A percentile compares a stretch with the other conserved stretches of the same genome.
These are phyloP conservation scores for Drosophila meridionalis DNA, from an alignment of 2,888 invertebrate species.

Conservation along the genomic window DNA sequence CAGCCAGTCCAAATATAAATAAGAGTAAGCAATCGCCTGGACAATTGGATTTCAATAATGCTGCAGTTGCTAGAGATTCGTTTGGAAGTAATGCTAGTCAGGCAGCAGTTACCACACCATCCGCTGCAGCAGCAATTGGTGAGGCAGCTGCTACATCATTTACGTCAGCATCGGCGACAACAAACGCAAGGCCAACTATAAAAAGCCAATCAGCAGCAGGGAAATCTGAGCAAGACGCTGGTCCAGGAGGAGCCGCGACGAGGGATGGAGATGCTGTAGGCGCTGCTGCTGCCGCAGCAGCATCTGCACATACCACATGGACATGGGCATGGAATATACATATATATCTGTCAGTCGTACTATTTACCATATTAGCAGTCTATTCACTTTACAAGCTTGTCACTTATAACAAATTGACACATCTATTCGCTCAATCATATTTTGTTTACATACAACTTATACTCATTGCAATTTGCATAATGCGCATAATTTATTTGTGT, in stretches of 20 bases:
- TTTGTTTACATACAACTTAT: constrained; percentile 94
- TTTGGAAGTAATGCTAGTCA: constrained; percentile 19
- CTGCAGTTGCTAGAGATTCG: constrained; percentile 1
- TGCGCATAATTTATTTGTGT: constrained; percentile 94
- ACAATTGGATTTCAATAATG: constrained; percentile 63
- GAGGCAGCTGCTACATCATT: constrained; percentile 67
- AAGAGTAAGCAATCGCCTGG: constrained; percentile 66
- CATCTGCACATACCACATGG: constrained; percentile 87
- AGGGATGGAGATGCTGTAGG: background rate
- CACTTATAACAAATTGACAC: constrained; percentile 93
- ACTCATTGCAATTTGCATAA: constrained; percentile 92
- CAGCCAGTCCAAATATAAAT: constrained; percentile 76
- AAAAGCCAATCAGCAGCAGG: constrained; percentile 1
- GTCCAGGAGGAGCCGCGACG: constrained; percentile 53
- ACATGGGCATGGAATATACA: constrained; percentile 96
- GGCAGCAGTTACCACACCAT: constrained; percentile 69
- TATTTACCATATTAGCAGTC: constrained; percentile 93
- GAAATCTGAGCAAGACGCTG: constrained; percentile 9
- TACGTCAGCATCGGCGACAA: constrained; percentile 81
- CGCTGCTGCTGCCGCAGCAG: constrained; percentile 52
- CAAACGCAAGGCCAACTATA: constrained; percentile 39
- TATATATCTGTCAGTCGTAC: constrained; percentile 93
- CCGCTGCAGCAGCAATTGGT: constrained; percentile 72
- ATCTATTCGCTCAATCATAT: constrained; percentile 94
- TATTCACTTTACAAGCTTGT: constrained; percentile 94